Evolutionary conservation across 2,797 vertebrate species (phyloP).

Genomic region (Malurus splendens): DNA sequence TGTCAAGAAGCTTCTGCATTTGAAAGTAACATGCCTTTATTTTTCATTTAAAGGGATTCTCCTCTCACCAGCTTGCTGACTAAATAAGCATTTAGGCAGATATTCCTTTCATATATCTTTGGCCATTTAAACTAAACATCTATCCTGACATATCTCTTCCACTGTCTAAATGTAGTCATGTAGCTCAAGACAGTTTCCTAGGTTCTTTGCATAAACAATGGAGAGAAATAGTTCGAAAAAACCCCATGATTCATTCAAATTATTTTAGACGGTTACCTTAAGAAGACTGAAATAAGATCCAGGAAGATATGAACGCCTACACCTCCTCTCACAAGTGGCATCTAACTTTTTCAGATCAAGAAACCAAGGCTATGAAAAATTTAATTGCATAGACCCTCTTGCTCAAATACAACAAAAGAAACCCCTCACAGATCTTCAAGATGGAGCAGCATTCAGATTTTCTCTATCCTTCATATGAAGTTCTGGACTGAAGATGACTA

Average conservation of each 20-base stretch:
- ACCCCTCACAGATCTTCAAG: neutral
- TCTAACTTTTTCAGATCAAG: neutral
- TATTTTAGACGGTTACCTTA: conserved; percentile 37
- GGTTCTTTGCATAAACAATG: neutral
- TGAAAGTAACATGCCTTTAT: neutral
- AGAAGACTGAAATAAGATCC: conserved; percentile 26
- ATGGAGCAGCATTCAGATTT: neutral
- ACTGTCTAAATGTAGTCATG: neutral
- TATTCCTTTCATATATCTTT: neutral
- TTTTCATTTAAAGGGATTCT: neutral
- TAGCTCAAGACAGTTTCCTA: neutral
- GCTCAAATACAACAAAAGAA: neutral
- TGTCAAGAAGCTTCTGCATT: neutral
- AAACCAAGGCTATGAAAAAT: neutral
- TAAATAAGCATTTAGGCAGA: neutral
- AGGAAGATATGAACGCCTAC: conserved; percentile 19
- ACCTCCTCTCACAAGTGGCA: neutral
- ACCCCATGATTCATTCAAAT: conserved; percentile 4
- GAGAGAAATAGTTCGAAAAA: neutral
- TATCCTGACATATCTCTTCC: neutral
- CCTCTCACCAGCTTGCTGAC: neutral
- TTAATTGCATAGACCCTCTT: neutral
- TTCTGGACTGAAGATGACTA: neutral
- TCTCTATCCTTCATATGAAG: neutral
- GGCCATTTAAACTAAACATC: neutral